Evolutionary conservation across 2,113 vertebrate genomes (phyloP).

Genomic region (Xenopus laevis): DNA sequence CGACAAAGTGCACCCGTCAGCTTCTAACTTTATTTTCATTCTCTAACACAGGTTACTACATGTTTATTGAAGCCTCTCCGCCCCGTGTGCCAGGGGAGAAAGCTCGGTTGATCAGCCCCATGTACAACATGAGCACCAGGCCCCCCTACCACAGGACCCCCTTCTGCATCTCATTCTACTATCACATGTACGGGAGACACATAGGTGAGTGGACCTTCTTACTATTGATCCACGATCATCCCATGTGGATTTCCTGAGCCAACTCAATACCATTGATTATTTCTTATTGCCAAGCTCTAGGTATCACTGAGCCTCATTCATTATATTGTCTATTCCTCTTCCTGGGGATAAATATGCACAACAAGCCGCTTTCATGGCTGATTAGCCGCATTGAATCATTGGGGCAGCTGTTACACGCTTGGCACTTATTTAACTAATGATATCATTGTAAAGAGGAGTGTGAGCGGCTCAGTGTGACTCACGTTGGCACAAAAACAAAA

Average conservation of each 20-base stretch:
- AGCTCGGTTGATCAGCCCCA: constrained; percentile 86
- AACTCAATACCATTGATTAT: no score
- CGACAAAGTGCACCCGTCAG: no score
- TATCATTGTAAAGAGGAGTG: constrained; percentile 10
- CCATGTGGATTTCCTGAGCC: background rate
- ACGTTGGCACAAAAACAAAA: no score
- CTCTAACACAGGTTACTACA: constrained; percentile 81
- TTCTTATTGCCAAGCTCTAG: no score
- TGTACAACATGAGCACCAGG: constrained; percentile 85
- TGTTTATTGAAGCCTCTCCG: constrained; percentile 93
- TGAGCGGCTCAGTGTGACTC: background rate
- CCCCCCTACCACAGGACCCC: constrained; percentile 59
- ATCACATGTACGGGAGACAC: constrained; percentile 97
- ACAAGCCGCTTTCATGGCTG: constrained; percentile 22
- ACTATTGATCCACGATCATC: background rate
- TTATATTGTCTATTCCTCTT: no score
- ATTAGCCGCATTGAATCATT: constrained; percentile 20
- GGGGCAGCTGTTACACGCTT: constrained; percentile 16
- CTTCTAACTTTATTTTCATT: no score
- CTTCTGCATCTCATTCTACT: constrained; percentile 92
- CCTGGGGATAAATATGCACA: background rate
- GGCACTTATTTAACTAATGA: constrained; percentile 11
- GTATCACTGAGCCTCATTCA: no score
- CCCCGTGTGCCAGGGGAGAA: constrained; percentile 84
- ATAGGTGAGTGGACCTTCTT: constrained; percentile 78